Evolutionary conservation across 2,888 invertebrate genomes (phyloP).

Genomic region (Apotomis turbidana): DNA sequence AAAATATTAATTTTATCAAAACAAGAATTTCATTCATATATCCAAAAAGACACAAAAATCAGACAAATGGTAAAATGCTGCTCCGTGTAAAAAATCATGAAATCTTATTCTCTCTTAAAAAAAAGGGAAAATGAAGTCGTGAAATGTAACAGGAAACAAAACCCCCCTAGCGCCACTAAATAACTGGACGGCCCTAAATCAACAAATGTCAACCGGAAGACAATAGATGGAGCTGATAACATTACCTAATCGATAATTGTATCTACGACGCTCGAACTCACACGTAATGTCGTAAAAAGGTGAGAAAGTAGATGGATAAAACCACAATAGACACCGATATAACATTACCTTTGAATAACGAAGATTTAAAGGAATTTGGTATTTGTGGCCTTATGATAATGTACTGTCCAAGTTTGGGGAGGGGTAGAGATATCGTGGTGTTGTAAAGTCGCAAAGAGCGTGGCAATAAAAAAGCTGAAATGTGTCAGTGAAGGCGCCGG

Average conservation of each 20-base stretch:
- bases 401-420: constrained; percentile 7
- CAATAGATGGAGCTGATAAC: constrained; percentile 79
- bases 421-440: constrained; percentile 47
- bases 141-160: constrained; percentile 60
- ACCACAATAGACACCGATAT: constrained; percentile 61
- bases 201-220: constrained; percentile 81
- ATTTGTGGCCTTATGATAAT: constrained; percentile 40
- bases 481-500: constrained; percentile 79
- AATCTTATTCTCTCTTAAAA: not conserved
- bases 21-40: too few species aligned
- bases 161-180: constrained; percentile 64
- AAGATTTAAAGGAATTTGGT: constrained; percentile 42
- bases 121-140: constrained; percentile 31
- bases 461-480: constrained; percentile 82
- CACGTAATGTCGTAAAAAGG: constrained; percentile 82
- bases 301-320: constrained; percentile 82
- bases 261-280: constrained; percentile 81
- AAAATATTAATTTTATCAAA: too few species aligned
- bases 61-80: too few species aligned
- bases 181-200: constrained; percentile 72
- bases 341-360: constrained; percentile 6
- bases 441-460: constrained; percentile 79
- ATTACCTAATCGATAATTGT: constrained; percentile 84
- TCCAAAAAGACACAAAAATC: too few species aligned
- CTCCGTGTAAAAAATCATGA: not conserved